Conservation (phyloP, 2,888 invertebrate genomes). For the Euphydryas editha region DNA sequence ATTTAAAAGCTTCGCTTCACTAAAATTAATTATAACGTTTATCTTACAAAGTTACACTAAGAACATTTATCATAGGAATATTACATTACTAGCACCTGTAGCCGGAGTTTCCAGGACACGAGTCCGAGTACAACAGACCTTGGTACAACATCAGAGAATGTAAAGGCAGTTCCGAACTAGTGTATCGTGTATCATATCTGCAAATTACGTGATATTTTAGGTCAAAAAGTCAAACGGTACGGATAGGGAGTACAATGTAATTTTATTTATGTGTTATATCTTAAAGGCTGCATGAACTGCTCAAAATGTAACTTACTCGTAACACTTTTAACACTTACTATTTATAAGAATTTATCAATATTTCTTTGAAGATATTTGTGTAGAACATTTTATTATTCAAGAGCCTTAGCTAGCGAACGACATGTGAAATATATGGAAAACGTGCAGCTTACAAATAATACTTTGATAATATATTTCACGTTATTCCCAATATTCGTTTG, state of each 20-base stretch:
- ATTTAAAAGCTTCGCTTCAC: constrained; percentile 52
- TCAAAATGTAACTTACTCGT: too few species aligned
- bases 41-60: constrained; percentile 17
- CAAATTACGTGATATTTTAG: not conserved
- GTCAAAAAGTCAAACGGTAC: not conserved
- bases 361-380: not conserved
- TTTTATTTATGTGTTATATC: too few species aligned
- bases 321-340: too few species aligned
- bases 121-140: constrained; percentile 55
- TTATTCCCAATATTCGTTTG: too few species aligned
- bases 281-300: too few species aligned
- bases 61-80: constrained; percentile 18
- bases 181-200: constrained; percentile 60
- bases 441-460: not conserved
- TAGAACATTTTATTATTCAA: constrained; percentile 2
- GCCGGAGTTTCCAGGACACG: constrained; percentile 61
- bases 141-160: constrained; percentile 55
- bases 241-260: too few species aligned
- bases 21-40: constrained; percentile 45
- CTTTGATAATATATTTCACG: not conserved
- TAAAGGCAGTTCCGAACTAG: constrained; percentile 52
- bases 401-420: not conserved
- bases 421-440: not conserved
- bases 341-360: too few species aligned
- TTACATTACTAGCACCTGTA: constrained; percentile 60